Base-by-base conservation (phyloP, 2,888 invertebrate genomes). In the Melanophora roralis region DNA sequence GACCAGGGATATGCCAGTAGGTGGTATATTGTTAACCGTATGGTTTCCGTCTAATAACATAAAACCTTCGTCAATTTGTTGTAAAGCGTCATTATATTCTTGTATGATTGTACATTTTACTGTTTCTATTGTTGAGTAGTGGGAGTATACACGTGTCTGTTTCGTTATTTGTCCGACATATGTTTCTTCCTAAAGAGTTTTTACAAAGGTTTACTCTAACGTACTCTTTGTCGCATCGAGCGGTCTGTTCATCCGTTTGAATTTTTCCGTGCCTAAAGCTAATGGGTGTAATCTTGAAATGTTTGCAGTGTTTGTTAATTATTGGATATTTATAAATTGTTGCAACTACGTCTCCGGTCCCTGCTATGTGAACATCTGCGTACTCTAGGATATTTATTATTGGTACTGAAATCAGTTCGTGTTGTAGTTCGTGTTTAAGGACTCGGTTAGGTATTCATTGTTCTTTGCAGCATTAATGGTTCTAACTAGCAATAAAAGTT, bases 11-110 rank as follows among this genome's bases (percentile, higher is more conserved):
- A 21, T 59, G 5, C 57, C 57, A 14, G 21, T 59, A 9, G 57
- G 38, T 8, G 40, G 38, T 7, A 59, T 59, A 40, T 59, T 59
- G 23, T 40, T 16, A 14, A 59, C 57, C 16, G 12, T 2, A 32
- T 60, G 60, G 11, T 12, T 45, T 27, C 60, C 60, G 21, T 60
- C 43, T n/a, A 43, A 60, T 43, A 60, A 45, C 45, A 60, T 43
- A 14, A n/a, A 60, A 12, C 60, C 60, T 45, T 60, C 60, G 43
- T 60, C 32, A 45, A 60, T 60, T 43, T 60, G 14, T 2, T 38
- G 38, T 57, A 57, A 21, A 2, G 36, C 55, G 16, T 57, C 14
- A 2, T 14, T 57, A 38, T 34, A 57, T 34, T 19, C 19, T 11
- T 38, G 59, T 2, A 32, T 55, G 36, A 55, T 34, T 55, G 19